Evolutionary conservation across 1,140 invertebrate genomes (phyloP).

Genomic region (Manduca sexta): DNA sequence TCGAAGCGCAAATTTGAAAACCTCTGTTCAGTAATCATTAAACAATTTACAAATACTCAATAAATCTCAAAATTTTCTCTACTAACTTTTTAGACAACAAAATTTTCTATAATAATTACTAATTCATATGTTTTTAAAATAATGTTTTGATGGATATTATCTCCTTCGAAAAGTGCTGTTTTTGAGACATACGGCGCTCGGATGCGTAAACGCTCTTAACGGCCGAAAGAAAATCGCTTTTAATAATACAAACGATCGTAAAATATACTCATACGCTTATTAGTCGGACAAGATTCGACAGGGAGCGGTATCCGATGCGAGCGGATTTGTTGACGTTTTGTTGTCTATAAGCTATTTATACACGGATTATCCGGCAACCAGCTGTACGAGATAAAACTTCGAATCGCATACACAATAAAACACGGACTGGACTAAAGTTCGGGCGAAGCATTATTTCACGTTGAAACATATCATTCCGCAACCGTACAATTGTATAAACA

Average conservation of each 20-base stretch:
- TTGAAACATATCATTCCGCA: slow-evolving; percentile 62
- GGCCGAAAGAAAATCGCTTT: slow-evolving; percentile 9
- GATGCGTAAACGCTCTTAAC: too few species aligned
- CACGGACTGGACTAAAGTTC: slow-evolving; percentile 48
- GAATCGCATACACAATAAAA: slow-evolving; percentile 60
- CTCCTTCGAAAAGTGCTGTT: too few species aligned
- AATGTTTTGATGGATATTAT: too few species aligned
- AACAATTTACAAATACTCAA: too few species aligned
- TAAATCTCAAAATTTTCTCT: too few species aligned
- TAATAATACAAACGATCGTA: slow-evolving; percentile 14
- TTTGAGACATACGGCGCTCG: too few species aligned
- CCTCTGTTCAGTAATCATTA: too few species aligned
- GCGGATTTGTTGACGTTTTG: slow-evolving; percentile 48
- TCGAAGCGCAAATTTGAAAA: too few species aligned
- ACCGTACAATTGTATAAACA: slow-evolving; percentile 60
- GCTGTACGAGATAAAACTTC: slow-evolving; percentile 57
- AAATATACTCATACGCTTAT: slow-evolving; percentile 2
- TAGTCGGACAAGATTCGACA: slow-evolving; percentile 34
- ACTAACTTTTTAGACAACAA: too few species aligned
- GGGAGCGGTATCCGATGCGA: slow-evolving; percentile 26
- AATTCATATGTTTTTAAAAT: too few species aligned
- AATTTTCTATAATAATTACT: too few species aligned
- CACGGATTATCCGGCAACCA: slow-evolving; percentile 59
- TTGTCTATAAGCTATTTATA: slow-evolving; percentile 65
- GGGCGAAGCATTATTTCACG: slow-evolving; percentile 58